Percentiles rank a stretch among this genome's conserved stretches.
Conservation (phyloP, 2,113 vertebrate species). For the Petrocephalus microphthalmus region DNA sequence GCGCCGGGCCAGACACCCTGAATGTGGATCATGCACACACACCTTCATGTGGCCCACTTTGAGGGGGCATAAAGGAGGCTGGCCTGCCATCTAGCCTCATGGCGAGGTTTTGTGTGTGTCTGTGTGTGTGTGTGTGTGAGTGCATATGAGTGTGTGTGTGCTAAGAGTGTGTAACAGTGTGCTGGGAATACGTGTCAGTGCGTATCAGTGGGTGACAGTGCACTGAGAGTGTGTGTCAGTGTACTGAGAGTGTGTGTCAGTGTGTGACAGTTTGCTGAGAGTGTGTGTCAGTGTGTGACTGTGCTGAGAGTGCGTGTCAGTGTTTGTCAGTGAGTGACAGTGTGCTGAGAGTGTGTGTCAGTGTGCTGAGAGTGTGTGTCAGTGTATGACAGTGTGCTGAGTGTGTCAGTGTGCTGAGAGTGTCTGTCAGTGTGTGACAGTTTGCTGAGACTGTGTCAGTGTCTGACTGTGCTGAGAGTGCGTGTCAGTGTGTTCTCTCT, state of each 20-base stretch:
- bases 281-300: too few species aligned
- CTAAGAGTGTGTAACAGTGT: not conserved
- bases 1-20: too few species aligned
- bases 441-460: too few species aligned
- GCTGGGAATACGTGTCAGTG: not conserved
- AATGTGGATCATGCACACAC: not conserved
- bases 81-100: not conserved
- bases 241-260: too few species aligned
- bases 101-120: not conserved
- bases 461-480: too few species aligned
- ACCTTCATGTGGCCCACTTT: not conserved
- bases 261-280: too few species aligned
- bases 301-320: too few species aligned
- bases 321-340: not conserved
- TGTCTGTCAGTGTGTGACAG: not conserved
- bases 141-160: not conserved
- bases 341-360: not conserved
- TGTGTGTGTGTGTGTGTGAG: not conserved
- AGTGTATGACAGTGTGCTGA: too few species aligned
- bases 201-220: not conserved
- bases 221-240: not conserved
- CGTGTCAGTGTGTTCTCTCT: too few species aligned
- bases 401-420: not conserved
- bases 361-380: not conserved
- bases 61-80: not conserved